Evolutionary conservation across 35 echinoderm and acorn worm genomes (phyloP).

Genomic region (Hemicentrotus pulcherrimus): DNA sequence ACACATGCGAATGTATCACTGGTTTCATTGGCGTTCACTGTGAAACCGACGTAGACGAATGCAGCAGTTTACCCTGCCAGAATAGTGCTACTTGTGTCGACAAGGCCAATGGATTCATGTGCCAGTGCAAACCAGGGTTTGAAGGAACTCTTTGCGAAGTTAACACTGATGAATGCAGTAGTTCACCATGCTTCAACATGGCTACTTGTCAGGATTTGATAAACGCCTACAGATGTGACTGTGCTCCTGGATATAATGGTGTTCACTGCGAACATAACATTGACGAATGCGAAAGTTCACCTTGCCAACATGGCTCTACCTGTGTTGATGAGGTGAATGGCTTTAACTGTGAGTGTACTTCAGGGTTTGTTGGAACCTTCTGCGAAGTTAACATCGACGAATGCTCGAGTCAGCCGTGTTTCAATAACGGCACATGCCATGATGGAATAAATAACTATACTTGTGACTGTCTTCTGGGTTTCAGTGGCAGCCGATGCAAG

Average conservation of each 20-base stretch:
- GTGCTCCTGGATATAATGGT: slow-evolving; percentile 47
- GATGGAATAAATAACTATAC: slow-evolving; percentile 42
- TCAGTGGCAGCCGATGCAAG: slow-evolving; percentile 54
- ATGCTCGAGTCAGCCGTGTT: slow-evolving; percentile 64
- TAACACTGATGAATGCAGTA: slow-evolving; percentile 62
- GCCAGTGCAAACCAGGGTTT: slow-evolving; percentile 62
- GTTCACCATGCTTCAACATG: slow-evolving; percentile 61
- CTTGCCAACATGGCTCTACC: slow-evolving; percentile 62
- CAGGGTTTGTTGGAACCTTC: slow-evolving; percentile 51
- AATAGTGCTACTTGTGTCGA: slow-evolving; percentile 70
- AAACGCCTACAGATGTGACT: slow-evolving; percentile 61
- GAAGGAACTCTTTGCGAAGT: slow-evolving; percentile 54
- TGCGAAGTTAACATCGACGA: slow-evolving; percentile 66
- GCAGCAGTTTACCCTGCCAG: slow-evolving; percentile 59
- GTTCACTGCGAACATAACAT: slow-evolving; percentile 57
- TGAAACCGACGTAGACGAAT: slow-evolving; percentile 73
- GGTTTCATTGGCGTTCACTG: slow-evolving; percentile 67
- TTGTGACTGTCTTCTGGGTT: slow-evolving; percentile 55
- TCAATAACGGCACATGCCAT: slow-evolving; percentile 53
- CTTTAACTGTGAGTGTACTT: slow-evolving; percentile 57
- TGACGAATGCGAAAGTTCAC: slow-evolving; percentile 65
- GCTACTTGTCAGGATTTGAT: slow-evolving; percentile 53
- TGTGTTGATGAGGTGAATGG: slow-evolving; percentile 61
- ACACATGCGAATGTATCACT: slow-evolving; percentile 35
- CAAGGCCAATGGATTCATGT: slow-evolving; percentile 43